Evolutionary conservation across 2,797 vertebrate genomes (phyloP).

Genomic region (Melanotaenia nigrans): DNA sequence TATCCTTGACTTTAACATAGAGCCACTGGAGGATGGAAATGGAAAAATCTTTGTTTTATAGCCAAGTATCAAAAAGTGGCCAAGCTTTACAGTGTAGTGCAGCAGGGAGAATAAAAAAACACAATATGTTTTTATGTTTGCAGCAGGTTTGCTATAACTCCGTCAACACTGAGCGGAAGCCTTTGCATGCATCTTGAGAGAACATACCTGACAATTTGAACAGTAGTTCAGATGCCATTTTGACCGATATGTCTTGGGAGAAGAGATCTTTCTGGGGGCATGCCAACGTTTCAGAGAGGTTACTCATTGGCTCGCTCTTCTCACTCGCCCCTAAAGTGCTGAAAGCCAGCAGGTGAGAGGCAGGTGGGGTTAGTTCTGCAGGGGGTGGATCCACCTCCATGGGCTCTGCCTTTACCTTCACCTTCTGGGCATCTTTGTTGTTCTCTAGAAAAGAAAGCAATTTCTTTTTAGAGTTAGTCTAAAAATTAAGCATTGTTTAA

Average conservation of each 20-base stretch:
- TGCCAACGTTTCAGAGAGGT: constrained; percentile 88
- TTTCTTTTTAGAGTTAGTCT: constrained; percentile 43
- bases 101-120: constrained; percentile 12
- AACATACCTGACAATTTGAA: constrained; percentile 95
- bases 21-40: constrained; percentile 59
- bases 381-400: constrained; percentile 95
- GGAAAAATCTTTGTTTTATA: constrained; percentile 67
- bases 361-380: constrained; percentile 76
- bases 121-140: not conserved
- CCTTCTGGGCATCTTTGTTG: constrained; percentile 91
- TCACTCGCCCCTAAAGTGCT: constrained; percentile 94
- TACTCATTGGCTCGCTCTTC: constrained; percentile 88
- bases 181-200: constrained; percentile 1
- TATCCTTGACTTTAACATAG: constrained; percentile 53
- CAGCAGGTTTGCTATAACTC: not conserved
- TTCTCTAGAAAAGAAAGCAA: constrained; percentile 85
- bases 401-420: constrained; percentile 94
- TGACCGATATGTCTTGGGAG: constrained; percentile 99
- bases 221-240: constrained; percentile 99
- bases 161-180: constrained; percentile 1
- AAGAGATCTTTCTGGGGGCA: constrained; percentile 95
- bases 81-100: constrained; percentile 49
- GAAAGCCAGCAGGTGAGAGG: constrained; percentile 87
- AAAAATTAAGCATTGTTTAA: not conserved
- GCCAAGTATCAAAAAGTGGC: constrained; percentile 47